Evolutionary conservation across 2,797 vertebrate species (phyloP), one percentile per base, ranked within the genome.

Genomic region (Cyprinodon diabolis): DNA sequence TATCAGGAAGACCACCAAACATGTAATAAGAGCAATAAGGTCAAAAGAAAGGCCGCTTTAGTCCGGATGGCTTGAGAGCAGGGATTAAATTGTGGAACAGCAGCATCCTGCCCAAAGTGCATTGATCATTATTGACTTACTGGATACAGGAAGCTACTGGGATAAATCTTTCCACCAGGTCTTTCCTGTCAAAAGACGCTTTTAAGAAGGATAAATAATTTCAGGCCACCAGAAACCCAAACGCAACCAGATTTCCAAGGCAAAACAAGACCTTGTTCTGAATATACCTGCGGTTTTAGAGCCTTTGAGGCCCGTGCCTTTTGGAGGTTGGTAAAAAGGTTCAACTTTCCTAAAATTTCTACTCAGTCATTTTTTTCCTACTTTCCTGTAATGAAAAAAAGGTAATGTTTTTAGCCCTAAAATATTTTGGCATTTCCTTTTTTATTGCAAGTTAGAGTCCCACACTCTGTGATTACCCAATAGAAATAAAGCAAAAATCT

Each of bases 61-160:
- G 85, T 89, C 91, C 89, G 87, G 92, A 93, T 90, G 86, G 91
- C 90, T 87, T 80, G 78, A 85, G 86, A 88, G 89, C 83, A 81
- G 78, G 91, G 90, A 93, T 92, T 93, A 92, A 86, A 80, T 55
- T 45, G 73, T 83, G 77, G 74, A 85, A 84, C 55, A 10, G 68
- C 85, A 90, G 90, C 85, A 87, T 91, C 91, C 87, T 91, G 88
- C 80, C 77, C 86, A 82, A 56, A 80, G 84, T 62, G 80, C 86
- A 94, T 90, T 91, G 90, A 93, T 94, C 92, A 90, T 86, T 79
- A 83, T 92, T 90, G 86, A 93, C 80, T 91, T 91, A 90, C 78
- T 83, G 80, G 72, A 81, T 76, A 74, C 90, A 91, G 89, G 91
- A 92, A 92, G 86, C 84, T 72, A 58, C 79, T 72, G 80, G 86